Percentiles rank a stretch among this genome's conserved stretches.
phyloP scores from a whole-genome alignment of 2,113 vertebrate species.

The Indicator maculatus region DNA sequence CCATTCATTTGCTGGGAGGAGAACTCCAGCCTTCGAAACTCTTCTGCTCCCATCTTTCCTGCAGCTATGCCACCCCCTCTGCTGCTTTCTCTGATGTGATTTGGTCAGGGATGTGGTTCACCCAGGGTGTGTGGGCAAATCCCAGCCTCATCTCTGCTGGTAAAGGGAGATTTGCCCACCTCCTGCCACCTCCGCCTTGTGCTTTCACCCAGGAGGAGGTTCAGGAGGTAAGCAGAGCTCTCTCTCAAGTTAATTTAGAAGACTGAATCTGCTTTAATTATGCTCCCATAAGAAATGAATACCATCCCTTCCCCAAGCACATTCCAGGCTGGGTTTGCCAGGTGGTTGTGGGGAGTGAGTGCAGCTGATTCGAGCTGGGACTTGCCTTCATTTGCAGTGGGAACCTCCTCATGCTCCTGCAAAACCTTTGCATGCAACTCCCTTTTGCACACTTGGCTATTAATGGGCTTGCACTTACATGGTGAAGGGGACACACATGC shows the following conservation, averaged over 20 bases:
- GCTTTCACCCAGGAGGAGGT: neutral
- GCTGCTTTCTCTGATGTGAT: neutral
- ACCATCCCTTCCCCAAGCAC: neutral
- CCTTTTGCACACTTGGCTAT: too few relatives aligned
- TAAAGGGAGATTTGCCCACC: neutral
- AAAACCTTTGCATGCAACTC: neutral
- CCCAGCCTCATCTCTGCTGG: neutral
- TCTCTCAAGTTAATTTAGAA: neutral
- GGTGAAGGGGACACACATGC: neutral
- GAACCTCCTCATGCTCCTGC: accelerated
- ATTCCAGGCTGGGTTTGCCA: neutral
- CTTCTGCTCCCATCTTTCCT: neutral
- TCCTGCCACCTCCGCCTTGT: neutral
- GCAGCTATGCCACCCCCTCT: accelerated
- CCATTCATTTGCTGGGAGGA: neutral
- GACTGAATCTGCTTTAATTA: neutral
- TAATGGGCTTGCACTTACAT: neutral
- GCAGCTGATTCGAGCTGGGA: accelerated
- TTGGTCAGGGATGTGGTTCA: neutral
- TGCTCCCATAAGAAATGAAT: neutral
- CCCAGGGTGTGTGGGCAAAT: neutral
- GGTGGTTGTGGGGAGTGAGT: neutral
- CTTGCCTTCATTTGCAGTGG: accelerated
- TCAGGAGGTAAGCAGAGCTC: accelerated
- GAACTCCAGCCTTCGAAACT: neutral